Evolutionary conservation across 2,113 vertebrate species (phyloP).

Genomic region (Setophaga petechia): DNA sequence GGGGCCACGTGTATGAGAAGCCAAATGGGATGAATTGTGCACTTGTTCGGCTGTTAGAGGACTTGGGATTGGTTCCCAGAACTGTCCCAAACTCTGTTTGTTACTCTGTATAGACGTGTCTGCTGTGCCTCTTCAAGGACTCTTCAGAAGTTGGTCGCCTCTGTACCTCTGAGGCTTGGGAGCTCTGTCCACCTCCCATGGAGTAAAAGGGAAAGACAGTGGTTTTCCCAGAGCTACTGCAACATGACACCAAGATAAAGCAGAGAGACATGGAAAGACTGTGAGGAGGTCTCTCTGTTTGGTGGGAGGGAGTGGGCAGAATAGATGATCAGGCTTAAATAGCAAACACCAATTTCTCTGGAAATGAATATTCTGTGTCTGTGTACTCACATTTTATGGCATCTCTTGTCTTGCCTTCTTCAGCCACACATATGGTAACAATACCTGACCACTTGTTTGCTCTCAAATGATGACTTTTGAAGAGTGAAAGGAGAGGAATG

Average conservation of each 20-base stretch:
- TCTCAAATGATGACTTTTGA: background rate
- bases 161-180: background rate
- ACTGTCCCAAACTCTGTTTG: background rate
- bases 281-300: background rate
- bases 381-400: background rate
- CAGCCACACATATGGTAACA: background rate
- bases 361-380: background rate
- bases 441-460: background rate
- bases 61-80: background rate
- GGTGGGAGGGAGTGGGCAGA: background rate
- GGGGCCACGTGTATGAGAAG: background rate
- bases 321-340: background rate
- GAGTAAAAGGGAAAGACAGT: background rate
- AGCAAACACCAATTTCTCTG: background rate
- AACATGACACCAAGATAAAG: background rate
- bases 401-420: background rate
- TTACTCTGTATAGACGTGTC: background rate
- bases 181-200: background rate
- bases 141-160: background rate
- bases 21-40: background rate
- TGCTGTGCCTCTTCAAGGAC: background rate
- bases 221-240: background rate
- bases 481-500: background rate
- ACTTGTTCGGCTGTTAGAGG: background rate
- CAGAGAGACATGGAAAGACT: background rate